phyloP scores from a whole-genome alignment of 2,888 invertebrate genomes.

The Macrosiphum euphorbiae region DNA sequence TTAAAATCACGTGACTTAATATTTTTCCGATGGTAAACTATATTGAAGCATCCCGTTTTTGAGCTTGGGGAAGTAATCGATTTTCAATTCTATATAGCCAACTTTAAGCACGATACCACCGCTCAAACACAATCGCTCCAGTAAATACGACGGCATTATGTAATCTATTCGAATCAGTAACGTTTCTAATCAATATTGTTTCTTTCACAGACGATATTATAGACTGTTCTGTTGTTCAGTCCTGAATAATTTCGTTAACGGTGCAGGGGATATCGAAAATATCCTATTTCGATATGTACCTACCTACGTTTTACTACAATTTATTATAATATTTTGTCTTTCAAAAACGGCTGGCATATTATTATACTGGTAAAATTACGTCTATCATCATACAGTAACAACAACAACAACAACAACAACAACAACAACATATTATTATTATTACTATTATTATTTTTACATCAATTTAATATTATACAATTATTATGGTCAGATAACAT shows the following conservation, averaged over 20 bases:
- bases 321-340: background rate
- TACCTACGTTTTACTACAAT: background rate
- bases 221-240: background rate
- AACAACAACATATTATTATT: no score
- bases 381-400: background rate
- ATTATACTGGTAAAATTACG: background rate
- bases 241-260: background rate
- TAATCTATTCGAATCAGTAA: constrained; percentile 19
- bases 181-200: background rate
- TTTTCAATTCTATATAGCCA: background rate
- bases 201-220: background rate
- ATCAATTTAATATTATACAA: background rate
- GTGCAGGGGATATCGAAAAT: background rate
- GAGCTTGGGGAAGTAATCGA: background rate
- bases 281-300: background rate
- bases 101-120: background rate
- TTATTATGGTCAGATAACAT: background rate
- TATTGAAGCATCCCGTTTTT: background rate
- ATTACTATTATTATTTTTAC: background rate
- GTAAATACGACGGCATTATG: constrained; percentile 7
- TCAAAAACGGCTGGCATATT: background rate
- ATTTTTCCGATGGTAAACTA: background rate
- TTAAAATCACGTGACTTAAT: no score
- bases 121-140: background rate
- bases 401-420: background rate